A percentile compares a stretch with the other conserved stretches of the same genome.
Conservation (phyloP, 2,113 vertebrate species). For the Charina bottae region DNA sequence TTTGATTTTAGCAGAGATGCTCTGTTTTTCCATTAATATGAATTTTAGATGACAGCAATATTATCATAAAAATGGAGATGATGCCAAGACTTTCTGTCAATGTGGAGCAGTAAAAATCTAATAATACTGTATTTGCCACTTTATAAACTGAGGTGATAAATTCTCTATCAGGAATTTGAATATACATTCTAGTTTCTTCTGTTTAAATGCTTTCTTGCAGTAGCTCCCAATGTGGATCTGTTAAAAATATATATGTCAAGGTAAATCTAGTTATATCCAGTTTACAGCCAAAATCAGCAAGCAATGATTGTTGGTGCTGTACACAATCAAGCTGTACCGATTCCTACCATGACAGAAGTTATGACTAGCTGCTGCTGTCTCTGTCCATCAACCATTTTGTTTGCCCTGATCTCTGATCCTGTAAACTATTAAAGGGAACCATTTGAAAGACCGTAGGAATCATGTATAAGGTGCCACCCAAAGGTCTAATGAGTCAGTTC, state of each 20-base stretch:
- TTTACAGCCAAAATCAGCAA: not conserved
- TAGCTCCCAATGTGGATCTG: not conserved
- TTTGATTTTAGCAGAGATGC: not conserved
- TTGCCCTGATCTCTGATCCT: not conserved
- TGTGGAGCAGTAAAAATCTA: not conserved
- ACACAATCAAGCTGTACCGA: not conserved
- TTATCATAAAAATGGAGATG: not conserved
- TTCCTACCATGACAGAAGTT: not conserved
- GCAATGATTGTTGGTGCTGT: not conserved
- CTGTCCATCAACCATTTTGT: not conserved
- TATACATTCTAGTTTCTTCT: not conserved
- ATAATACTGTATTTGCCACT: constrained; percentile 1
- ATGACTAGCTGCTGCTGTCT: not conserved
- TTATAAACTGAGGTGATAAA: not conserved
- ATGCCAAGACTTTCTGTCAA: not conserved
- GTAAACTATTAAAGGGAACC: not conserved
- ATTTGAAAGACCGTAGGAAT: not conserved
- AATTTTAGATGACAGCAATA: not conserved
- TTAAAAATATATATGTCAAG: not conserved
- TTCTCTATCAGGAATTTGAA: not conserved
- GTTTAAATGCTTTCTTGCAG: not conserved
- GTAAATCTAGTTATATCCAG: not conserved
- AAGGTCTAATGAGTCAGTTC: not conserved
- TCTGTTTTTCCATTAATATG: not conserved
- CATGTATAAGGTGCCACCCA: not conserved